Evolutionary conservation across 2,113 vertebrate species (phyloP).

Genomic region (Typhlomys cinereus): DNA sequence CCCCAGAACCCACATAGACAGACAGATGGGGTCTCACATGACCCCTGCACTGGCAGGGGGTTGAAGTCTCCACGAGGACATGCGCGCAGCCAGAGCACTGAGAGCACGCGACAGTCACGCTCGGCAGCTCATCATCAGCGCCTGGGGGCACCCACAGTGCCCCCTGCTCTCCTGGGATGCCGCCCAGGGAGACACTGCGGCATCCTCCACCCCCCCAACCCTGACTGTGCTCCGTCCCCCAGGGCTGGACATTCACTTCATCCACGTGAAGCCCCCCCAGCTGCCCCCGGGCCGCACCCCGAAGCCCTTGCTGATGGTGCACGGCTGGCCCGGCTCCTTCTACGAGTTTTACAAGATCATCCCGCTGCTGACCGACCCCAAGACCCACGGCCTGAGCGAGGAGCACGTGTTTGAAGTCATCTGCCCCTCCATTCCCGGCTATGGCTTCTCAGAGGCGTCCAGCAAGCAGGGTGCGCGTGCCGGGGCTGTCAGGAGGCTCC

Average conservation of each 20-base stretch:
- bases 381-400: slow-evolving; percentile 73
- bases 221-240: background rate
- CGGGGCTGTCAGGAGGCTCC: no score
- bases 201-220: accelerated
- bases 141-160: background rate
- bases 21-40: no score
- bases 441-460: slow-evolving; percentile 86
- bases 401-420: slow-evolving; percentile 85
- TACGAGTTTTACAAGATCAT: slow-evolving; percentile 88
- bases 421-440: slow-evolving; percentile 89
- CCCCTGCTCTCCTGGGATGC: background rate
- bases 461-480: slow-evolving; percentile 83
- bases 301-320: slow-evolving; percentile 86
- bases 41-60: background rate
- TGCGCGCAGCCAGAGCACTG: background rate
- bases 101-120: background rate
- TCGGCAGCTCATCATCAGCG: background rate
- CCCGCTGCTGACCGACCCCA: slow-evolving; percentile 85
- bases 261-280: slow-evolving; percentile 81
- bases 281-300: slow-evolving; percentile 70
- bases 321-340: slow-evolving; percentile 89
- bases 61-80: background rate
- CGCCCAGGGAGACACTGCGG: accelerated
- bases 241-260: slow-evolving; percentile 88
- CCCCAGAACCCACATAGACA: no score